Conservation (phyloP, 1,140 invertebrate species). For the Cherax quadricarinatus region DNA sequence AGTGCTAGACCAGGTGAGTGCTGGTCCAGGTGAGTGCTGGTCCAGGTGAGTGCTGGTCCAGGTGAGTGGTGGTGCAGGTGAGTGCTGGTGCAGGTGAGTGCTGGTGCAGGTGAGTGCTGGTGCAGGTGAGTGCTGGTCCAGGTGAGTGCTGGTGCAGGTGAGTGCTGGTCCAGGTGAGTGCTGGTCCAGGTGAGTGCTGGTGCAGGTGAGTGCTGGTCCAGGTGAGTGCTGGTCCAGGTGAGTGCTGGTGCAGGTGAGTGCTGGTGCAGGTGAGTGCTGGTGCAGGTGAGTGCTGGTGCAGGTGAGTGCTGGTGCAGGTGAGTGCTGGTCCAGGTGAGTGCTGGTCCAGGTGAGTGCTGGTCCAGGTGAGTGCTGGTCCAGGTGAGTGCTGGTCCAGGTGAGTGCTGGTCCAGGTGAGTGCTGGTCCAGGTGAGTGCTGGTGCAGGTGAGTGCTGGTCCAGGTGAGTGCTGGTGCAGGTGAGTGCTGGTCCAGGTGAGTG, state of each 20-base stretch:
- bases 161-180: slow-evolving; percentile 24
- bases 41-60: slow-evolving; percentile 78
- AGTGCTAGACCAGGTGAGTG: slow-evolving; percentile 81
- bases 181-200: too few species aligned
- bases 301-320: slow-evolving; percentile 82
- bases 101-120: neutral
- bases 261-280: neutral
- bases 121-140: slow-evolving; percentile 78
- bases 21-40: neutral
- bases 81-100: slow-evolving; percentile 81
- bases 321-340: slow-evolving; percentile 24
- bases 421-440: neutral
- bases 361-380: too few species aligned
- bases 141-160: slow-evolving; percentile 82
- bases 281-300: slow-evolving; percentile 78
- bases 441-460: slow-evolving; percentile 78
- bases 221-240: too few species aligned
- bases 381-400: slow-evolving; percentile 77
- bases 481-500: slow-evolving; percentile 24
- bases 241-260: slow-evolving; percentile 81
- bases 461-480: slow-evolving; percentile 82
- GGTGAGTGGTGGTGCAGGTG: too few species aligned
- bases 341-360: slow-evolving; percentile 79
- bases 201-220: slow-evolving; percentile 78
- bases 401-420: slow-evolving; percentile 81